Base-by-base conservation (phyloP, 2,113 vertebrate genomes). In the Peromyscus maniculatus region DNA sequence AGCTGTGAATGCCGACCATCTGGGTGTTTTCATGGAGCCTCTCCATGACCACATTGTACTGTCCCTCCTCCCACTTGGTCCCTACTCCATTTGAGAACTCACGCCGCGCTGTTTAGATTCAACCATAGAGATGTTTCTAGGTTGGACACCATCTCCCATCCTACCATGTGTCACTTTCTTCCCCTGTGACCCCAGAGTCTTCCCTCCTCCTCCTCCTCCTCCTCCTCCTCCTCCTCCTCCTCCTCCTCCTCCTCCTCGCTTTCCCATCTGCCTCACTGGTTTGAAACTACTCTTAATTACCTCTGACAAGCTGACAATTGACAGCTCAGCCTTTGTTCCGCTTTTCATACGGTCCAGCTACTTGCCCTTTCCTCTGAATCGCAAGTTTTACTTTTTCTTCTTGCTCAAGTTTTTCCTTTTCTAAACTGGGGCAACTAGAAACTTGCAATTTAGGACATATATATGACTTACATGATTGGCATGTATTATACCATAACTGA, bases 271-370 rank as follows among this genome's bases (percentile, higher is more conserved):
- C 72, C 67, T 97, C 88, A 83, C 46, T 95, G n/a, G 89, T 59
- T 93, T 69, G 94, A 83, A 96, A 94, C 59, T 43, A 74, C 62
- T 77, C 87, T 64, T 92, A 69, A 96, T 87, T 91, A 55, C 64
- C 55, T 82, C 72, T 64, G 83, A 95, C 87, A 94, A 31, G 49
- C 55, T 21, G 72, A 89, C 74, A 66, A 59, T 91, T 89, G 94
- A 69, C 83, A 94, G 21, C 49, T 87, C 72, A 59, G 55, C n/a
- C 83, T 93, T 93, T 82, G n/a, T 72, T 97, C 97, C 89, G 66
- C 43, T 72, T 97, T 80, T 92, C 75, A 49, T 89, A 80, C 39
- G 72, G 46, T 79, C 33, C 72, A 75, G 69, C 62, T 82, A 39
- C 83, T 82, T 77, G 43, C 21, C 59, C 64, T 71, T 77, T 33